Evolutionary conservation across 2,888 invertebrate species (phyloP).

Genomic region (Xanthorhoe spadicearia): DNA sequence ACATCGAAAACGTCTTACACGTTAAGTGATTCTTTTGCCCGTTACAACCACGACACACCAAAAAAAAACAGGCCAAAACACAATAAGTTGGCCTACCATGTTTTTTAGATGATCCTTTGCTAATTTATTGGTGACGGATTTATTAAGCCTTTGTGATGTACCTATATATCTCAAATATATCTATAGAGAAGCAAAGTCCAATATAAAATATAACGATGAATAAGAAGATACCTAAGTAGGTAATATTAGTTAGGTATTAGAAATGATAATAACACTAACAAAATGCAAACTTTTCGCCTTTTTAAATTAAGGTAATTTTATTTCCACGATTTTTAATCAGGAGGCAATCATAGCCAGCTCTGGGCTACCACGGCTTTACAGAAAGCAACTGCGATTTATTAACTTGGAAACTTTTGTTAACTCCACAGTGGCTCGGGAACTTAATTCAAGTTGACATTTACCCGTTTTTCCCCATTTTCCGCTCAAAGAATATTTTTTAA

Average conservation of each 20-base stretch:
- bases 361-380: neutral
- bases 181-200: too few species aligned
- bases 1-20: too few species aligned
- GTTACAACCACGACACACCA: too few species aligned
- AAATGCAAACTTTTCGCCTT: neutral
- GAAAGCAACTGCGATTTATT: slow-evolving; percentile 28
- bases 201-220: too few species aligned
- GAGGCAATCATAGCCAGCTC: neutral
- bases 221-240: too few species aligned
- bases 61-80: too few species aligned
- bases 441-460: slow-evolving; percentile 41
- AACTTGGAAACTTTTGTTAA: slow-evolving; percentile 30
- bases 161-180: too few species aligned
- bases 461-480: slow-evolving; percentile 35
- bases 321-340: neutral
- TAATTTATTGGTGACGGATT: too few species aligned
- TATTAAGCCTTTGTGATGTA: too few species aligned
- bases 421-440: slow-evolving; percentile 30
- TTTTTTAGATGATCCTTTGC: too few species aligned
- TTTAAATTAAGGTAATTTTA: neutral
- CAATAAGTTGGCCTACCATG: too few species aligned
- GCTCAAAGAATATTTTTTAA: slow-evolving; percentile 33
- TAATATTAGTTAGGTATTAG: neutral
- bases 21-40: too few species aligned
- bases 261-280: neutral